Percentiles rank a stretch among this genome's conserved stretches.
These are phyloP conservation scores for Apis mellifera DNA, from an alignment of 1,140 invertebrate species.

Conservation along the genomic window Amel_HAv3.1 CM009931.2:2000501-2001000, in stretches of 20 bases:
- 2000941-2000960: too few species aligned
- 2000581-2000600: not conserved
- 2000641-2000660: slow-evolving; percentile 5
- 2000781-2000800: too few species aligned
- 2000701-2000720: not conserved
- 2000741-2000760: not conserved
- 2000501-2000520: slow-evolving; percentile 48
- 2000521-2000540: slow-evolving; percentile 18
- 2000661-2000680: not conserved
- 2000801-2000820: too few species aligned
- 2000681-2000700: not conserved
- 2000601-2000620: not conserved
- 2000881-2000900: too few species aligned
- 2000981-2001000: too few species aligned
- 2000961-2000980: too few species aligned
- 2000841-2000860: too few species aligned
- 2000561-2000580: slow-evolving; percentile 25
- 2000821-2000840: too few species aligned
- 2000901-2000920: too few species aligned
- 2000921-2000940: too few species aligned
- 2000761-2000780: too few species aligned
- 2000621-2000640: not conserved
- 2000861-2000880: too few species aligned
- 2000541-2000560: slow-evolving; percentile 11
- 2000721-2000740: not conserved